Conservation (phyloP, 2,113 vertebrate species). For the Pontoporia blainvillei region DNA sequence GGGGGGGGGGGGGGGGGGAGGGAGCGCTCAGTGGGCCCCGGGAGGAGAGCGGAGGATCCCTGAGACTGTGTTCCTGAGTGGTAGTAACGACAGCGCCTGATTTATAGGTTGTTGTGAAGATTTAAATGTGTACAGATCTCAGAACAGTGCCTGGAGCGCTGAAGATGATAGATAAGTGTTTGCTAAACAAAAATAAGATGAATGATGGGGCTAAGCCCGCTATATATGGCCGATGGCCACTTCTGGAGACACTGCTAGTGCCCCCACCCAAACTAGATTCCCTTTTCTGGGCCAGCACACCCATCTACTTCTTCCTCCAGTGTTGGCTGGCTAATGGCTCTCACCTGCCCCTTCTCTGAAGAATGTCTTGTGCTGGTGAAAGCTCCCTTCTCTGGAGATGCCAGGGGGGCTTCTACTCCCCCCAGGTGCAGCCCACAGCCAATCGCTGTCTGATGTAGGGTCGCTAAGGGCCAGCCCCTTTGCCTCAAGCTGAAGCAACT, state of each 20-base stretch:
- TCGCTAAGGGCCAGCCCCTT: not conserved
- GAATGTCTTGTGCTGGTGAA: no score
- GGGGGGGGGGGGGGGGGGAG: not conserved
- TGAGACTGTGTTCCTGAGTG: not conserved
- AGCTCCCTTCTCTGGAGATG: not conserved
- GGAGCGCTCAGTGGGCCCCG: not conserved
- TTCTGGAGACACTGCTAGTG: not conserved
- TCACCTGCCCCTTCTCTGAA: not conserved
- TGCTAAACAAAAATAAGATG: not conserved
- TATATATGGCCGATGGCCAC: not conserved
- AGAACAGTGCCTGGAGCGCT: not conserved
- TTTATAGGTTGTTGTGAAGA: not conserved
- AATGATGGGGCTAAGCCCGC: not conserved
- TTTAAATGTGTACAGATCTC: not conserved
- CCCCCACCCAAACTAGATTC: not conserved
- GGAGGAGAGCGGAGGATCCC: not conserved
- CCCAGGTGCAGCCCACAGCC: not conserved
- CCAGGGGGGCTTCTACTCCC: not conserved
- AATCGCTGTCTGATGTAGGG: not conserved
- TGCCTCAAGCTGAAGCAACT: not conserved
- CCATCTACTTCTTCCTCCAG: not conserved
- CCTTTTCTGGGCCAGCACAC: not conserved
- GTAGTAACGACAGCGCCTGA: rapidly evolving
- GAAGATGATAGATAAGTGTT: not conserved
- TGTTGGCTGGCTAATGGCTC: not conserved